Evolutionary conservation across 2,113 vertebrate genomes (phyloP).

Genomic region (Proteles cristata): DNA sequence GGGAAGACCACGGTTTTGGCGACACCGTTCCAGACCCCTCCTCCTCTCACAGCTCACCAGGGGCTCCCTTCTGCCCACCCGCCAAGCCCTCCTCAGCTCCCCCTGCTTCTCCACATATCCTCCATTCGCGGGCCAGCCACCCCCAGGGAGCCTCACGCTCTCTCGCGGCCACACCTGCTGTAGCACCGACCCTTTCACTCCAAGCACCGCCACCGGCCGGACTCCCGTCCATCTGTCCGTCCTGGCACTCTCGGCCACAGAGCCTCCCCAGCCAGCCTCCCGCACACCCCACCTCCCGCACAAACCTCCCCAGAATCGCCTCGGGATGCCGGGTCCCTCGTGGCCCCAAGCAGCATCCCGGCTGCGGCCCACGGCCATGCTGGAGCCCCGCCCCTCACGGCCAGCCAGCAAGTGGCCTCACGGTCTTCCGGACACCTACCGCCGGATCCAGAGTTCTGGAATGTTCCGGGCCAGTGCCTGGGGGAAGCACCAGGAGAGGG

Average conservation of each 20-base stretch:
- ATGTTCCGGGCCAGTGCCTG: slow-evolving; percentile 39
- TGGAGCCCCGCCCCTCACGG: neutral
- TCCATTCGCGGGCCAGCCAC: neutral
- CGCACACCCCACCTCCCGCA: neutral
- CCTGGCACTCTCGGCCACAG: neutral
- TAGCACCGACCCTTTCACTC: neutral
- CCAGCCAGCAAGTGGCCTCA: neutral
- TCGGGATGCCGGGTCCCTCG: neutral
- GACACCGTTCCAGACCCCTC: neutral
- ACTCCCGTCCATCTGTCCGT: too few species aligned
- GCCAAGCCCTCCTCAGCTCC: too few species aligned
- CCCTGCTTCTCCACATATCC: neutral
- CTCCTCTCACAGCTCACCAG: neutral
- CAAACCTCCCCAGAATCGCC: neutral
- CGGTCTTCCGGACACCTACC: slow-evolving; percentile 53
- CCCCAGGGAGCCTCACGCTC: neutral
- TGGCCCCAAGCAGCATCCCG: neutral
- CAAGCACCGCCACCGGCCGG: neutral
- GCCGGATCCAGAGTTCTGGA: slow-evolving; percentile 36
- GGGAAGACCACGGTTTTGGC: neutral
- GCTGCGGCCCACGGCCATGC: neutral
- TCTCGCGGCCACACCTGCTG: neutral
- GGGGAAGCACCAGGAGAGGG: slow-evolving; percentile 12
- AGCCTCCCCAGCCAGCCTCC: neutral
- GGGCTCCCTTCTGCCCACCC: neutral